Percentiles rank a stretch among this genome's conserved stretches.
Conservation (phyloP, 2,113 vertebrate species). For the Corythornis madagascariensis region DNA sequence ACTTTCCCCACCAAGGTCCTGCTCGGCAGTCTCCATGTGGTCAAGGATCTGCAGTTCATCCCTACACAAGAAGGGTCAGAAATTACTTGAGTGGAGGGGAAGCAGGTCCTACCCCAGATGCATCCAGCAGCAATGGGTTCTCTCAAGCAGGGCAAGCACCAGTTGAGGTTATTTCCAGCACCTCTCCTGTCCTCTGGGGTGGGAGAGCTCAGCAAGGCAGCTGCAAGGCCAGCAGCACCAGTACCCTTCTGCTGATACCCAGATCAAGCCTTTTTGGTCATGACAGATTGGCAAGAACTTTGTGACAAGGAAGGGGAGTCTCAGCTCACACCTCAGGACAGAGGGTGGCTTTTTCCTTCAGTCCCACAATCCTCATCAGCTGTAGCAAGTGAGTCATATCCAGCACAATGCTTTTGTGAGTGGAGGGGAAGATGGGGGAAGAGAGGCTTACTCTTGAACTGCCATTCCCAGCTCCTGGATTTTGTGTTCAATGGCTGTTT, state of each 20-base stretch:
- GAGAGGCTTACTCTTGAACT: conserved; percentile 81
- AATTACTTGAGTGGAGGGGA: neutral
- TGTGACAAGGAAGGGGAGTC: neutral
- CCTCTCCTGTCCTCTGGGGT: neutral
- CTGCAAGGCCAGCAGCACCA: neutral
- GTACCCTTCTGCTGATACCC: neutral
- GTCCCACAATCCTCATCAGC: neutral
- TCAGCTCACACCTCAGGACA: neutral
- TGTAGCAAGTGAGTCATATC: neutral
- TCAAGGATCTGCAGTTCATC: conserved; percentile 77
- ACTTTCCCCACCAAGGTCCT: conserved; percentile 54
- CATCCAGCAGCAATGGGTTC: neutral
- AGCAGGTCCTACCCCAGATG: accelerated
- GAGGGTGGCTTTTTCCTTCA: neutral
- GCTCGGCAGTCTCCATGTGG: conserved; percentile 79
- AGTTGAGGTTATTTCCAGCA: neutral
- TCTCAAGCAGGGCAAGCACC: neutral
- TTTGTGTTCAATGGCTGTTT: conserved; percentile 91
- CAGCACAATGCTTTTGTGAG: neutral
- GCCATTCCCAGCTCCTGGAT: conserved; percentile 90
- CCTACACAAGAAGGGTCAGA: conserved; percentile 60
- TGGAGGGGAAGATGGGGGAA: neutral
- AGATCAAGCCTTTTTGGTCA: neutral
- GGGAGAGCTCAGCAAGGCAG: neutral
- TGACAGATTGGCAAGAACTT: neutral